Conservation (phyloP, 1,140 invertebrate genomes). For the Drosophila sturtevanti region DNA sequence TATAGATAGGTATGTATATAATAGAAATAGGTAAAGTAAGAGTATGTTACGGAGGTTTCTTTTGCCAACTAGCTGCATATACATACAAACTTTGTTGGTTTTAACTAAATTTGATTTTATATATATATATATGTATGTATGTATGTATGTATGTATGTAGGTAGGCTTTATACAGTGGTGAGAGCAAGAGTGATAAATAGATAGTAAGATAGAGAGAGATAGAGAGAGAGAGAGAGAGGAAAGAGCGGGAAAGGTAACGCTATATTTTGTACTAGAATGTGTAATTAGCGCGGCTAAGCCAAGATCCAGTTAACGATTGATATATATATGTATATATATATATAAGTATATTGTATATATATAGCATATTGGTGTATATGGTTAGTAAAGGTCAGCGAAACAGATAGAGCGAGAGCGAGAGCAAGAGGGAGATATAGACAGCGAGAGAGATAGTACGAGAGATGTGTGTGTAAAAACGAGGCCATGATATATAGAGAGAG, state of each 20-base stretch:
- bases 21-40: slow-evolving; percentile 19
- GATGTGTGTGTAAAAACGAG: slow-evolving; percentile 30
- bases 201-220: slow-evolving; percentile 27
- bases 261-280: neutral
- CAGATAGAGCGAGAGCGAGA: slow-evolving; percentile 16
- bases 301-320: slow-evolving; percentile 6
- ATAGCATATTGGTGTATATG: neutral
- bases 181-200: slow-evolving; percentile 2
- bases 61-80: slow-evolving; percentile 26
- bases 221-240: slow-evolving; percentile 5
- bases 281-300: slow-evolving; percentile 6
- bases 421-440: neutral
- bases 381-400: slow-evolving; percentile 8
- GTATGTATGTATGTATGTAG: slow-evolving; percentile 17
- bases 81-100: neutral
- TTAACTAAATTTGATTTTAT: neutral
- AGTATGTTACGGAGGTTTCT: slow-evolving; percentile 18
- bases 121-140: slow-evolving; percentile 8
- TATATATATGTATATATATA: neutral
- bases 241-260: no score
- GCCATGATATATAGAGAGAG: slow-evolving; percentile 48
- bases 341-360: neutral
- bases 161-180: slow-evolving; percentile 1
- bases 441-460: slow-evolving; percentile 16
- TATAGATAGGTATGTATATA: neutral